Evolutionary conservation across 2,888 invertebrate genomes (phyloP), one percentile per base, ranked within the genome.

Genomic region (Lypha dubia): DNA sequence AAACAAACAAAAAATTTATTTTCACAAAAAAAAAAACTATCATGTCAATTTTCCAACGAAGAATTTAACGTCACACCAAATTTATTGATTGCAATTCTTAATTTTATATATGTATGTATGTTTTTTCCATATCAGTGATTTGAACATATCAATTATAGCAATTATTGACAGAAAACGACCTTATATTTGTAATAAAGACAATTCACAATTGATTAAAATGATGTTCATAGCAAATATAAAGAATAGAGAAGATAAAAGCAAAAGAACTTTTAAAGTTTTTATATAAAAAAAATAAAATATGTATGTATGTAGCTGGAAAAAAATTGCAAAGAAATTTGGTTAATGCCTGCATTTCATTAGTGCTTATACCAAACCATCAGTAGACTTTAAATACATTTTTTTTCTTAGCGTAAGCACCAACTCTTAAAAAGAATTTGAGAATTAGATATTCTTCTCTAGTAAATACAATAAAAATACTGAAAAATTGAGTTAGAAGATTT

Each of bases 111-210:
- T 28, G 5, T 28, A 28, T 28, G 11, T 38, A 11, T 38, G 13
- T 63, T 75, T 79, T 56, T 71, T 74, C 65, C 68, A 65, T 65
- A 79, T 71, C 83, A 80, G 65, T 71, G 75, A 80, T 71, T 84
- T 79, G 67, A 76, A 84, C 79, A 75, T 67, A 79, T 84, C 79
- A 83, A 83, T 83, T 83, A 83, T 75, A 51, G 32, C 63, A 79
- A 84, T 84, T 76, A 80, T 84, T 84, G 75, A 44, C 75, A 67
- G 62, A 76, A 71, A 76, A 76, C 46, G 79, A 80, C 79, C 75
- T 84, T 71, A 58, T 38, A 71, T 56, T 62, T 53, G 46, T 53
- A 32, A 70, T 17, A 68, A 44, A 81, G 20, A 63, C 49, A 75
- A 56, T 56, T 53, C 32, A 77, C 68, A 81, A 77, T 73, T 77